A percentile compares a stretch with the other conserved stretches of the same genome.
These are phyloP conservation scores for human DNA, from an alignment of 2,113 vertebrate species.

Conservation along the genomic window GRCh38 chr6:55855501-55856000, in stretches of 20 bases:
- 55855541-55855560: background rate
- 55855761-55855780: background rate
- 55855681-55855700: background rate
- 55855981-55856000: background rate
- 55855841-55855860: background rate
- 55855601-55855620: background rate
- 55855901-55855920: background rate
- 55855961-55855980: background rate
- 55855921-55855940: background rate
- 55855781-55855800: slow-evolving; percentile 22
- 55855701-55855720: background rate
- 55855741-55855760: background rate
- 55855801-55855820: background rate
- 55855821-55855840: background rate
- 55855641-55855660: background rate
- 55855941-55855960: too few species aligned
- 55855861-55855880: background rate
- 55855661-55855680: background rate
- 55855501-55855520: background rate
- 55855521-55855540: background rate
- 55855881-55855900: background rate
- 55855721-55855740: background rate
- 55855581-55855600: background rate
- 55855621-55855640: background rate
- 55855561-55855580: background rate